Base-by-base conservation (phyloP, 2,888 invertebrate genomes). In the Neoaliturus tenellus region DNA sequence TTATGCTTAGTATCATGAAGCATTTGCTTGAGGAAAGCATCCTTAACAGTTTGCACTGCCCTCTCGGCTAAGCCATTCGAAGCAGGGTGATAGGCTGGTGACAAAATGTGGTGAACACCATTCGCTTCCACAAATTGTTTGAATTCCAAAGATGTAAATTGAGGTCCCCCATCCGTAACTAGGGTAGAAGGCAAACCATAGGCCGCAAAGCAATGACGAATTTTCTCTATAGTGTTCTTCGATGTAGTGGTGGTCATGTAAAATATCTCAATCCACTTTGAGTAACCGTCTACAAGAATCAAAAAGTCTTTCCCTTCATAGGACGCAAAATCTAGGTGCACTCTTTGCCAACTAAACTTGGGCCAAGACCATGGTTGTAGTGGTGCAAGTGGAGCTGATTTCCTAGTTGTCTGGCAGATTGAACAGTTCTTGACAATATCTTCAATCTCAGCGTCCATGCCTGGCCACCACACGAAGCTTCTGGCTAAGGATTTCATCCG, bases 41-140 rank as follows among this genome's bases (percentile, higher is more conserved):
- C 88, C 84, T 86, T 78, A 12, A 87, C 35, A 35, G 85, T 83
- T 84, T 89, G 69, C 86, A 87, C 31, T 83, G 86, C 81, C 88
- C 88, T 83, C 87, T 87, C 39, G 87, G 86, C 78, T 89, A 89
- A 0, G 88, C 88, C 88, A 85, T 89, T 89, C 28, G 88, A 80
- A 73, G 85, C 85, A 0, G 87, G 87, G 85, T 85, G 87, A 51
- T 84, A 84, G 8, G 86, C 86, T 6, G 88, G 87, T 0, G 71
- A 25, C 5, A 41, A 67, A 62, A 78, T 48, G 25, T 78, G 78
- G 20, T 78, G 44, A 17, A 78, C 23, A 5, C 78, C 44, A 25
- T 48, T 78, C 6, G 25, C 44, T 17, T 17, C 23, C 33, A 78
- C 81, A 67, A 75, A 85, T 0, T 31, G 12, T 17, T 82, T 39